Evolutionary conservation across 2,113 vertebrate genomes (phyloP).

Genomic region (Mastomys coucha): DNA sequence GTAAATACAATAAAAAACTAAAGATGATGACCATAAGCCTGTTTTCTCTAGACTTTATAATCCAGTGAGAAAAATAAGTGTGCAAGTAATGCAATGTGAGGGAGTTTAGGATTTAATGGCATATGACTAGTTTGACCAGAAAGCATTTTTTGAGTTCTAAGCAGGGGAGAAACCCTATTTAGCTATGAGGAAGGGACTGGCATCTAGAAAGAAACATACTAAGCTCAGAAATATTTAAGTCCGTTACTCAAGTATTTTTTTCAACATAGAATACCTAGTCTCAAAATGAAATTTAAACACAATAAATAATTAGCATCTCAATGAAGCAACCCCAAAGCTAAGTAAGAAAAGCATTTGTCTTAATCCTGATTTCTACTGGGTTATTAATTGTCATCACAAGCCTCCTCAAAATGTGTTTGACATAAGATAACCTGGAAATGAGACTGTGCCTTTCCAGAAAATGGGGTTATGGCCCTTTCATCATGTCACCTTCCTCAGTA

Average conservation of each 20-base stretch:
- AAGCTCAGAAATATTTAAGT: slow-evolving; percentile 38
- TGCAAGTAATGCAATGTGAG: neutral
- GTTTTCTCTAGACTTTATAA: slow-evolving; percentile 20
- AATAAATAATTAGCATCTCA: neutral
- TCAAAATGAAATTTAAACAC: neutral
- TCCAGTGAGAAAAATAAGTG: neutral
- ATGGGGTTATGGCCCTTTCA: neutral
- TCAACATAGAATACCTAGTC: neutral
- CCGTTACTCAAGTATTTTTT: neutral
- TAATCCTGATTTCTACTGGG: neutral
- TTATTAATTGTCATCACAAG: neutral
- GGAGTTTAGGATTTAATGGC: neutral
- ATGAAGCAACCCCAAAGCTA: neutral
- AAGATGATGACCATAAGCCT: neutral
- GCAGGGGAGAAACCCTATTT: neutral
- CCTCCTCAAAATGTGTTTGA: neutral
- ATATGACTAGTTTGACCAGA: neutral
- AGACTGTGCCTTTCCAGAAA: slow-evolving; percentile 36
- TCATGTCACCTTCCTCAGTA: neutral
- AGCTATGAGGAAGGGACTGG: neutral
- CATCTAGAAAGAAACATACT: neutral
- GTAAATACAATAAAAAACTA: neutral
- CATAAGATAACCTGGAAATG: slow-evolving; percentile 1
- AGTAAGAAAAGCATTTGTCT: slow-evolving; percentile 1
- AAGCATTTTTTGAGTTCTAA: neutral